Percentiles rank a stretch among this genome's conserved stretches.
Evolutionary conservation across 2,888 invertebrate species (phyloP).

Genomic region (Monopis laevigella): DNA sequence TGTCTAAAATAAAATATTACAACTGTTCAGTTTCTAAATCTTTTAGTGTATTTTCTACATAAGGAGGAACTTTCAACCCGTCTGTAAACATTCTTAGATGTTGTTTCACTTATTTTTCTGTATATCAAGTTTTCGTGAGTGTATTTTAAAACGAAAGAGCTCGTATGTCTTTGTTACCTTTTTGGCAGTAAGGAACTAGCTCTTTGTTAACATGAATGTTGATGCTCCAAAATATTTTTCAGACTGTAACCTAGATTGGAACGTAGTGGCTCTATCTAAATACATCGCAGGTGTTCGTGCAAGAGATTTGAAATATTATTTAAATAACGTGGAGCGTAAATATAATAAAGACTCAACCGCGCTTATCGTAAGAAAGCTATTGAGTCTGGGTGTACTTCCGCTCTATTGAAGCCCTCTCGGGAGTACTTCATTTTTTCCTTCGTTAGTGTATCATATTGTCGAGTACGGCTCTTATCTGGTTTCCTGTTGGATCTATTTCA

Average conservation of each 20-base stretch:
- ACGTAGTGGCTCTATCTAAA: too few species aligned
- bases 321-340: neutral
- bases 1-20: too few species aligned
- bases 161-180: conserved; percentile 10
- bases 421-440: conserved; percentile 32
- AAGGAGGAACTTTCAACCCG: conserved; percentile 27
- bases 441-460: conserved; percentile 25
- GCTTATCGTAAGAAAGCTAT: conserved; percentile 11
- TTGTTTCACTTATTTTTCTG: conserved; percentile 26
- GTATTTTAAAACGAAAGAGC: conserved; percentile 17
- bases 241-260: neutral
- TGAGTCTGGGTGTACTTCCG: conserved; percentile 3
- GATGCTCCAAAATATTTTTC: conserved; percentile 1
- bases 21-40: too few species aligned
- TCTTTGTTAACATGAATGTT: conserved; percentile 2
- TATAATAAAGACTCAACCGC: conserved; percentile 6
- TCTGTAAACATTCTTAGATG: conserved; percentile 30
- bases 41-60: neutral
- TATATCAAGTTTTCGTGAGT: conserved; percentile 25
- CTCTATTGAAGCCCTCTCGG: conserved; percentile 22
- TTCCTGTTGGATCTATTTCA: conserved; percentile 11
- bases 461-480: conserved; percentile 21
- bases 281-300: neutral
- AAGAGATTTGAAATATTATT: neutral
- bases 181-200: conserved; percentile 9